Base-by-base conservation (phyloP, 2,113 vertebrate species). In the Lynx canadensis region DNA sequence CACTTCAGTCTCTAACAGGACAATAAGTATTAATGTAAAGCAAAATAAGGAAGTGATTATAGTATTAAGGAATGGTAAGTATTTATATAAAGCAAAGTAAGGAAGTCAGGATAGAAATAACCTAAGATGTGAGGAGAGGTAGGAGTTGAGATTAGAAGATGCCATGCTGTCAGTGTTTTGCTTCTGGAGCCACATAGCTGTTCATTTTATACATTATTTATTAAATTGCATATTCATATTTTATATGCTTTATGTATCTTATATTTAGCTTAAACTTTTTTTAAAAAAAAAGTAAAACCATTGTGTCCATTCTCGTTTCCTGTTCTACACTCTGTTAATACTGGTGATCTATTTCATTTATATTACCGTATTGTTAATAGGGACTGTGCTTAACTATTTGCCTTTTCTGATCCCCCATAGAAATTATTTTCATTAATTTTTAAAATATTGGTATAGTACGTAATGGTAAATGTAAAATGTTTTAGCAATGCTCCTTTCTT, bases 391-490 rank as follows among this genome's bases (percentile, higher is more conserved):
- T 89, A 78, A 71, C 29, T 89, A 50, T 93, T 92, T 94, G 50
- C 33, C 36, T 91, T 96, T 84, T 71, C 23, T 95, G n/a, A n/a
- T 76, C 7, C 16, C 10, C 48, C 36, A 89, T 15, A 65, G 66
- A 95, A 73, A 50, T 84, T 84, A 29, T 73, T 76, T 95, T 74
- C 66, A 21, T 80, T 68, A 81, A 52, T 69, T 83, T 81, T 45
- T 60, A 15, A 85, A 94, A 93, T 76, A 76, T 63, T 69, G 48
- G 80, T 50, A n/a, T 76, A 8, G 8, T 85, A 86, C 80, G 33
- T 50, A 68, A 52, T 94, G 36, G 52, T 45, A 88, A n/a, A 50
- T 48, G 74, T 95, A 25, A 96, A 89, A 80, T 96, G 9, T 50
- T 60, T 91, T 29, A 65, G 5, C 3, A 3, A 36, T 74, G 11